A percentile compares a stretch with the other conserved stretches of the same genome.
Conservation (phyloP, 1,140 invertebrate species). For the Solen grandis region DNA sequence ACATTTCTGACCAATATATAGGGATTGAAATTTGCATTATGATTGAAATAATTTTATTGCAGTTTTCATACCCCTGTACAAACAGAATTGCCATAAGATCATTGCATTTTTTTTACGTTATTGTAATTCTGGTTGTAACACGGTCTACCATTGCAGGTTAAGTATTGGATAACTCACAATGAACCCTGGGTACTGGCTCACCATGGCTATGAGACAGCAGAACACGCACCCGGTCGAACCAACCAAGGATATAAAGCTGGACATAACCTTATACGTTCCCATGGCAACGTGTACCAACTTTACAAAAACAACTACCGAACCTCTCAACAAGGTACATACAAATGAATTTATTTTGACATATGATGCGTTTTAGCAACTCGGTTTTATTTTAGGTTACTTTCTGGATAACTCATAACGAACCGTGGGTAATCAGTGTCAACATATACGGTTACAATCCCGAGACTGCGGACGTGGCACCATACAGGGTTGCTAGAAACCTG, state of each 20-base stretch:
- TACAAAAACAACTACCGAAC: constrained; percentile 67
- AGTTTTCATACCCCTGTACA: no score
- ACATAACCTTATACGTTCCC: constrained; percentile 74
- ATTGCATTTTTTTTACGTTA: no score
- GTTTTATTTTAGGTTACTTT: no score
- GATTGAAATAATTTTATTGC: no score
- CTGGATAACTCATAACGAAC: constrained; percentile 82
- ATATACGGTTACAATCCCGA: no score
- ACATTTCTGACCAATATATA: no score
- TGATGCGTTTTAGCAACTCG: no score
- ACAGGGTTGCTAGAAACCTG: constrained; percentile 73
- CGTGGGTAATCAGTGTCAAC: constrained; percentile 61
- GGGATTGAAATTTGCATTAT: no score
- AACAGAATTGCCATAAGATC: no score
- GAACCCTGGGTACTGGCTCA: constrained; percentile 73
- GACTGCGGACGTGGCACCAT: constrained; percentile 65
- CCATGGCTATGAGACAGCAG: constrained; percentile 73
- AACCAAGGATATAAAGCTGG: constrained; percentile 56
- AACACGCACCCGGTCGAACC: constrained; percentile 65
- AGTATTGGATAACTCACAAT: constrained; percentile 81
- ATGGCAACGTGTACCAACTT: constrained; percentile 69
- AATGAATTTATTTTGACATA: no score
- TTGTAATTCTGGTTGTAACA: no score
- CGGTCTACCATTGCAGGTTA: no score
- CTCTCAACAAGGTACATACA: constrained; percentile 61